Conservation (phyloP, 2,888 invertebrate species). For the Malthinus flaveolus region DNA sequence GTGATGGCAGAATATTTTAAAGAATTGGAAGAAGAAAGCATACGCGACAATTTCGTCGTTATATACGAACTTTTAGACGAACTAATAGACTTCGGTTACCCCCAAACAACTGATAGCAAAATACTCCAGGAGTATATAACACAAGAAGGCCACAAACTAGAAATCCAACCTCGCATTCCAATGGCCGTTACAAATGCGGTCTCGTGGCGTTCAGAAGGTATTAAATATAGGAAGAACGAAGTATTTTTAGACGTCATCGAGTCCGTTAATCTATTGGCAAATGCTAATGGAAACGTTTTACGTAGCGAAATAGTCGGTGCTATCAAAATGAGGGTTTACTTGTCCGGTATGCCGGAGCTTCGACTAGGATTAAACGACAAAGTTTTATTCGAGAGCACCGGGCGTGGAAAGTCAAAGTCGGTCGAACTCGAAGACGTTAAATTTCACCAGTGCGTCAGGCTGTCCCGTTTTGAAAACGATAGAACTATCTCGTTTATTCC, state of each 20-base stretch:
- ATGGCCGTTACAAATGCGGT: slow-evolving; percentile 99
- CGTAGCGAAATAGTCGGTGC: slow-evolving; percentile 98
- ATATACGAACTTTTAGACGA: slow-evolving; percentile 97
- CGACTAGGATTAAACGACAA: slow-evolving; percentile 97
- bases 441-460: slow-evolving; percentile 96
- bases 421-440: slow-evolving; percentile 98
- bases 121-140: slow-evolving; percentile 98
- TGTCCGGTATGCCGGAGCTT: slow-evolving; percentile 98
- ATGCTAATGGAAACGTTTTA: slow-evolving; percentile 95
- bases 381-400: slow-evolving; percentile 96
- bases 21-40: slow-evolving; percentile 97
- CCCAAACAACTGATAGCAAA: slow-evolving; percentile 98
- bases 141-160: slow-evolving; percentile 96
- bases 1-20: slow-evolving; percentile 96
- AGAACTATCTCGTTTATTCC: slow-evolving; percentile 98
- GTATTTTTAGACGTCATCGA: slow-evolving; percentile 99
- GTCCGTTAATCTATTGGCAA: slow-evolving; percentile 93
- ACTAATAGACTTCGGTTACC: slow-evolving; percentile 96
- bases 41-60: slow-evolving; percentile 97
- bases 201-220: slow-evolving; percentile 97
- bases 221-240: slow-evolving; percentile 98
- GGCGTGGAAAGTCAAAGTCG: slow-evolving; percentile 95
- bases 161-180: slow-evolving; percentile 94
- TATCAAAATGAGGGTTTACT: slow-evolving; percentile 97
- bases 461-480: slow-evolving; percentile 97